Conservation (phyloP, 2,888 invertebrate species). For the Aporophyla nigra region DNA sequence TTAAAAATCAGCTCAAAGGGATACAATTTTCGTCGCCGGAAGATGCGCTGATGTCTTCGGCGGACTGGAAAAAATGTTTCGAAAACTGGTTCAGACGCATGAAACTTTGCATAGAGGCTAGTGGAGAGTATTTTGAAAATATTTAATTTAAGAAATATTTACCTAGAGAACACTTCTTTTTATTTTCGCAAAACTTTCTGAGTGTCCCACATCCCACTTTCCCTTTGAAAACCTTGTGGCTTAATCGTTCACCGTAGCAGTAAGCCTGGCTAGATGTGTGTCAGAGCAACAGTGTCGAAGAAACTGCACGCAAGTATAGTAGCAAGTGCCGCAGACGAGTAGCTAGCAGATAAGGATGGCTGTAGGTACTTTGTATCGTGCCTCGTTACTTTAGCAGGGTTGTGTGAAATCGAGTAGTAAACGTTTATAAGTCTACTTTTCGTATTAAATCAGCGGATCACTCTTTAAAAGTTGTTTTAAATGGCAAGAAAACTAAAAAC, state of each 20-base stretch:
- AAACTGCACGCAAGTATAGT: slow-evolving; percentile 5
- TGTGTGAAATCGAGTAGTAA: not conserved
- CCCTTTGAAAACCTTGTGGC: not conserved
- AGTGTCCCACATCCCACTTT: too few relatives aligned
- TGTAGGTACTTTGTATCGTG: not conserved
- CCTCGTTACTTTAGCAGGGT: not conserved
- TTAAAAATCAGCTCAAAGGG: too few relatives aligned
- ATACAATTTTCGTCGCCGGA: too few relatives aligned
- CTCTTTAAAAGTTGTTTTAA: too few relatives aligned
- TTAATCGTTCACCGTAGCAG: not conserved
- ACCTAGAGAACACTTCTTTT: too few relatives aligned
- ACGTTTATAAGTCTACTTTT: not conserved
- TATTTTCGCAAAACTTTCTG: too few relatives aligned
- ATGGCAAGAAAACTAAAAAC: not conserved
- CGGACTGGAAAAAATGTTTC: too few relatives aligned
- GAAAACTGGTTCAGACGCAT: too few relatives aligned
- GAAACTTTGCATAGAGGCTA: too few relatives aligned
- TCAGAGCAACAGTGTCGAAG: slow-evolving; percentile 5
- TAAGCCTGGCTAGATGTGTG: not conserved
- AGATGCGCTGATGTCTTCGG: too few relatives aligned
- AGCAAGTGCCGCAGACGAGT: slow-evolving; percentile 23
- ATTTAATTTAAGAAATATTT: too few relatives aligned
- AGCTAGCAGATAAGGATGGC: not conserved
- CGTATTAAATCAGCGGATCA: not conserved
- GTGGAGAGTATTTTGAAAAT: too few relatives aligned